Conservation (phyloP, 2,113 vertebrate species). For the Pholis gunnellus region DNA sequence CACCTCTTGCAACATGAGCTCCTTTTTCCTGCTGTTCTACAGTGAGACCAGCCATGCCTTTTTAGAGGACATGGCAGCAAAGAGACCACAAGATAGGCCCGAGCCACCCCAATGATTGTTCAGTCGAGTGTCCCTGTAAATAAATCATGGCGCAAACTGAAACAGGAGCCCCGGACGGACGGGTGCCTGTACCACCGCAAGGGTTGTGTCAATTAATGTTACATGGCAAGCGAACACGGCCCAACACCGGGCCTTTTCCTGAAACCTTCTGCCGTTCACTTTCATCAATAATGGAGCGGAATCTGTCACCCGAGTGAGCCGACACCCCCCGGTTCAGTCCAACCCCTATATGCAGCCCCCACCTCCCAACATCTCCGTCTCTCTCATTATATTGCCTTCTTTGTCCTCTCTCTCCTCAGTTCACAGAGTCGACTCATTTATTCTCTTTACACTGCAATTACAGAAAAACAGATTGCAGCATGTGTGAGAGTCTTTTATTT, state of each 20-base stretch:
- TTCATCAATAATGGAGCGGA: conserved; percentile 77
- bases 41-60: conserved; percentile 17
- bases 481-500: conserved; percentile 32
- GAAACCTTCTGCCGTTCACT: conserved; percentile 64
- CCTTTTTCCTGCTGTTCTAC: conserved; percentile 16
- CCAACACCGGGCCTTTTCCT: conserved; percentile 44
- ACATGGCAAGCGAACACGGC: conserved; percentile 63
- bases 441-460: conserved; percentile 39
- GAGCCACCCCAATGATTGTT: conserved; percentile 40
- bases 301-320: conserved; percentile 43
- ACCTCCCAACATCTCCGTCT: background rate
- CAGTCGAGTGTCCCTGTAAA: conserved; percentile 60
- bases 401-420: conserved; percentile 25
- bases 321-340: conserved; percentile 32
- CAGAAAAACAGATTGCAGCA: conserved; percentile 48
- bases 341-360: background rate
- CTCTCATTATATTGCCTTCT: conserved; percentile 26
- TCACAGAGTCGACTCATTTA: conserved; percentile 35
- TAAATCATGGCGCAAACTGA: conserved; percentile 73
- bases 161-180: conserved; percentile 52
- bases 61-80: background rate
- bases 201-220: conserved; percentile 72
- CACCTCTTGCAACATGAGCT: background rate
- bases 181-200: conserved; percentile 53
- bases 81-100: conserved; percentile 33